These are phyloP conservation scores for Lepidostoma basale DNA, from an alignment of 1,140 invertebrate genomes.

Conservation along the genomic window DNA sequence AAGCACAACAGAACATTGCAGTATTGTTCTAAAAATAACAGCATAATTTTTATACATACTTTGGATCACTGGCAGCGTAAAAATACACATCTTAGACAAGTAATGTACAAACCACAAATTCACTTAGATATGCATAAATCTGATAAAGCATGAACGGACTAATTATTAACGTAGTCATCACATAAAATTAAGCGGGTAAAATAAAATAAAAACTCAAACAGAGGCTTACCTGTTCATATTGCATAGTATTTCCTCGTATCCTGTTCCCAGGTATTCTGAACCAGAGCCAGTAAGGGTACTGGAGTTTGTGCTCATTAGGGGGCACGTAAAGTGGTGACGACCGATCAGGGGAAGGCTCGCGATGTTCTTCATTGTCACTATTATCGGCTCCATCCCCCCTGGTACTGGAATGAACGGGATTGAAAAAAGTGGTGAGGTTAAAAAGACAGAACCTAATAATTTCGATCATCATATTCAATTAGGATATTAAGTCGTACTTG, in stretches of 20 bases:
- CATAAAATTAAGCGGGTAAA: too few species aligned
- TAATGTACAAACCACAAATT: too few species aligned
- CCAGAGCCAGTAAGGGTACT: conserved; percentile 90
- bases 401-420: too few species aligned
- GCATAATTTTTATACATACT: too few species aligned
- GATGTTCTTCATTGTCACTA: conserved; percentile 37
- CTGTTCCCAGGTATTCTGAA: conserved; percentile 68
- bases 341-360: conserved; percentile 30
- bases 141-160: too few species aligned
- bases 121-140: too few species aligned
- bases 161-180: too few species aligned
- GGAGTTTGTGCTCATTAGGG: conserved; percentile 81
- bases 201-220: too few species aligned
- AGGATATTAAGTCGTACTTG: conserved; percentile 22
- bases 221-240: conserved; percentile 56
- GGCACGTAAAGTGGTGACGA: conserved; percentile 27
- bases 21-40: too few species aligned
- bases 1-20: too few species aligned
- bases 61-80: too few species aligned
- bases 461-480: neutral
- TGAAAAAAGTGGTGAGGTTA: conserved; percentile 35
- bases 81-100: too few species aligned
- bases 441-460: conserved; percentile 14
- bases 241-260: conserved; percentile 52
- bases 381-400: conserved; percentile 36